These are phyloP conservation scores for Capricornis sumatraensis DNA, from an alignment of 2,113 vertebrate species.

Conservation along the genomic window DNA sequence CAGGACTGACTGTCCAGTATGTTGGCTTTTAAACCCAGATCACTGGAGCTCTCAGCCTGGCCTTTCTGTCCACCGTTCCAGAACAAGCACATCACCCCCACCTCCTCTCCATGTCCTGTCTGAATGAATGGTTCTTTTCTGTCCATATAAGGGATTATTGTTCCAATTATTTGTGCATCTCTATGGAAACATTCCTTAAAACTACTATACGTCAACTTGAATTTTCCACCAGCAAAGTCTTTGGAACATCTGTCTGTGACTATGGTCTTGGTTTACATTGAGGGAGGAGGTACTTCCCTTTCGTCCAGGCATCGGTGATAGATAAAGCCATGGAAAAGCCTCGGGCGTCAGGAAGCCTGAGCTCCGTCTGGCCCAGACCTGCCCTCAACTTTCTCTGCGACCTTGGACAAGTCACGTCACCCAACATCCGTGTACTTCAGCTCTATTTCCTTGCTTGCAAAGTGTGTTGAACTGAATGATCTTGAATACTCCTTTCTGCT, in stretches of 20 bases:
- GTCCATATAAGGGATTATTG: constrained; percentile 6
- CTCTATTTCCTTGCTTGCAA: not conserved
- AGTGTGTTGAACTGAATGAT: not conserved
- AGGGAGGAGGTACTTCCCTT: not conserved
- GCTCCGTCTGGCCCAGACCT: not conserved
- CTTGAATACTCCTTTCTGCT: fast-evolving
- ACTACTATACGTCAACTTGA: constrained; percentile 6
- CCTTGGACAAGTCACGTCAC: not conserved
- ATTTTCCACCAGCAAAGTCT: not conserved
- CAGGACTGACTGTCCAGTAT: not conserved
- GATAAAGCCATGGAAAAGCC: not conserved
- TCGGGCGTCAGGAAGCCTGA: not conserved
- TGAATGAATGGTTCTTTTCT: constrained; percentile 39
- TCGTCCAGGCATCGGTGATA: not conserved
- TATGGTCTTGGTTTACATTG: not conserved
- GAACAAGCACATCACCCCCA: fast-evolving
- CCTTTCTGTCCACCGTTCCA: not conserved
- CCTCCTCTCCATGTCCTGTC: not conserved
- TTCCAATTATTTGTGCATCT: constrained; percentile 45
- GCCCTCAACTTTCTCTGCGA: not conserved
- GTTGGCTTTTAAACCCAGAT: not conserved
- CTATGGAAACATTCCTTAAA: constrained; percentile 56
- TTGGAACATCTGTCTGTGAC: not conserved
- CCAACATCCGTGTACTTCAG: not conserved
- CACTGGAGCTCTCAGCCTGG: not conserved